phyloP scores from a whole-genome alignment of 2,797 vertebrate species.

The Tragopan temminckii region DNA sequence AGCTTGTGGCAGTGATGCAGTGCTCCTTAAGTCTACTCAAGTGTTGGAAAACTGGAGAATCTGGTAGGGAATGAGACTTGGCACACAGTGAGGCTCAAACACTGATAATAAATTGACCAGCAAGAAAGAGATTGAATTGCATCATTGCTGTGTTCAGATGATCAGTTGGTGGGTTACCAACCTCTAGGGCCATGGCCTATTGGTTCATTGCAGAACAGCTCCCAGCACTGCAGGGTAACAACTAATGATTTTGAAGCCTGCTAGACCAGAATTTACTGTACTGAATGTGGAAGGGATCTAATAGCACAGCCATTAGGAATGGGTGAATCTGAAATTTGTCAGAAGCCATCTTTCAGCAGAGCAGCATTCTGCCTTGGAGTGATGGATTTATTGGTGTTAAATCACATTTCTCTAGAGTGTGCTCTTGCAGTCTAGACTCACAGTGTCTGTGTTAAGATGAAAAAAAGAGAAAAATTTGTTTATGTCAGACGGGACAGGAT shows the following conservation, averaged over 20 bases:
- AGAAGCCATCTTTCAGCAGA: neutral
- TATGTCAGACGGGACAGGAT: neutral
- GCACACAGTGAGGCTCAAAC: neutral
- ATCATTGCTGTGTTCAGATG: neutral
- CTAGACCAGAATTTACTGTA: neutral
- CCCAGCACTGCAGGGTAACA: neutral
- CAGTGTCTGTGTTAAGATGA: neutral
- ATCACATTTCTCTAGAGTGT: neutral
- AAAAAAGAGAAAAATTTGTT: neutral
- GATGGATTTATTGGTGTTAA: neutral
- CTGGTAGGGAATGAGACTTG: neutral
- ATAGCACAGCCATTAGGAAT: neutral
- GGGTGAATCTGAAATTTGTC: neutral
- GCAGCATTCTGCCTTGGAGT: neutral
- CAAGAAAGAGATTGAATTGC: neutral
- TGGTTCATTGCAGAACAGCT: neutral
- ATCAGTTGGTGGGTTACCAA: neutral
- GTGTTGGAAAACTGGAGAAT: neutral
- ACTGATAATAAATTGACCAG: neutral
- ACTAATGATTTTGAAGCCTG: neutral
- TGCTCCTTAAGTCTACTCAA: neutral
- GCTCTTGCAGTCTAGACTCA: neutral
- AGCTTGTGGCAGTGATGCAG: rapidly evolving
- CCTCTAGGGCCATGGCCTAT: neutral
- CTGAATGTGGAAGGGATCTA: neutral